Evolutionary conservation across 2,797 vertebrate species (phyloP), one percentile per base, ranked within the genome.

Genomic region (Melanotaenia nigrans): DNA sequence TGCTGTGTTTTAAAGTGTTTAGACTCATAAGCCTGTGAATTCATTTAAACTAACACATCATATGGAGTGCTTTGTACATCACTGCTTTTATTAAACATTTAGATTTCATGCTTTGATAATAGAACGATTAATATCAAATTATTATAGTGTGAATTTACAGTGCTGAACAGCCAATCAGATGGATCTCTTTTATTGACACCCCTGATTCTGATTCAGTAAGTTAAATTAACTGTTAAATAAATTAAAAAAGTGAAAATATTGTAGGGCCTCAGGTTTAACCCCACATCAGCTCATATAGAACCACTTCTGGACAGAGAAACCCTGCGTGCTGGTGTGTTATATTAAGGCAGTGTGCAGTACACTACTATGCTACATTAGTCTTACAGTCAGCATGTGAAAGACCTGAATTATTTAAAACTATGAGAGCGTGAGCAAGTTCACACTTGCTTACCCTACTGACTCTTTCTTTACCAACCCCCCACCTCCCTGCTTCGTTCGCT

Each of bases 321-420:
- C 57, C 49, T 69, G 67, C 4, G n/a, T 2, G 11, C 51, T 51
- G 61, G 62, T 33, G 36, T 65, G 57, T 72, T 58, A 32, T 60
- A 49, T 51, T 6, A 70, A 45, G 38, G 28, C 42, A 42, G 22
- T 20, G 28, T 22, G 47, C 47, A 24, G 24, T 55, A 53, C 49
- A 38, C 36, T 57, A 69, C 38, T 36, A 4, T 20, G 45, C 54
- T 54, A 65, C 28, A 8, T 80, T 60, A 49, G 62, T n/a, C 56
- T 71, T 38, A 66, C 70, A 81, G 78, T 79, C 35, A 1, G 61
- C 85, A 71, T 77, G 85, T 75, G 77, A 82, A 69, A 70, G 70
- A 38, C 25, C 77, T 88, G 70, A 91, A 89, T 90, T 85, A 91
- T 93, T 92, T 78, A 92, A 82, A 77, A 68, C 78, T 58, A 67